These are phyloP conservation scores for Stenurella melanura DNA, from an alignment of 2,888 invertebrate species.

Conservation along the genomic window DNA sequence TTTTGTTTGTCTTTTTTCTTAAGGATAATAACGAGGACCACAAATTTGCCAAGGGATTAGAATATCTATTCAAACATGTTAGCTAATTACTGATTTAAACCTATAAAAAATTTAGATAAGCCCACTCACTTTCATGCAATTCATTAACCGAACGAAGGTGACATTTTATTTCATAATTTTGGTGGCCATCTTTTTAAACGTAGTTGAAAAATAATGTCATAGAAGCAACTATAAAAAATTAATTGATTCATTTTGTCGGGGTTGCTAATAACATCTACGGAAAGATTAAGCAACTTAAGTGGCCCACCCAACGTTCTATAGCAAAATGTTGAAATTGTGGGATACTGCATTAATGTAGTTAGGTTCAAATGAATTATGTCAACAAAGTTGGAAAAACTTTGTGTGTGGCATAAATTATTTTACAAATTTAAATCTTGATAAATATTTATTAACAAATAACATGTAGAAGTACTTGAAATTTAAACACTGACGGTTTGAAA, in stretches of 20 bases:
- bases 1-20: too few relatives aligned
- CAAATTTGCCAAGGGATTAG: too few relatives aligned
- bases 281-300: background rate
- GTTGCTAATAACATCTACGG: background rate
- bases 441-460: constrained; percentile 20
- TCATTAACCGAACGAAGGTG: too few relatives aligned
- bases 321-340: constrained; percentile 11
- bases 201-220: too few relatives aligned
- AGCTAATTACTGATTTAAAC: too few relatives aligned
- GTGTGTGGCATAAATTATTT: constrained; percentile 32
- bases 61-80: too few relatives aligned
- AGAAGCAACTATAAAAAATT: background rate
- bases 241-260: background rate
- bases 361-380: constrained; percentile 30
- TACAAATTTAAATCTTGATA: constrained; percentile 21
- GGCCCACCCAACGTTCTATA: background rate
- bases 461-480: background rate
- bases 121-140: too few relatives aligned
- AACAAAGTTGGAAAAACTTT: constrained; percentile 15
- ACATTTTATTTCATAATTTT: too few relatives aligned
- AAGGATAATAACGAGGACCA: too few relatives aligned
- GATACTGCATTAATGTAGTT: constrained; percentile 30
- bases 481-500: background rate
- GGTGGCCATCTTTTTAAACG: too few relatives aligned
- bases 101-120: too few relatives aligned